These are phyloP conservation scores for Dinocampus coccinellae DNA, from an alignment of 2,888 invertebrate species.

Conservation along the genomic window DNA sequence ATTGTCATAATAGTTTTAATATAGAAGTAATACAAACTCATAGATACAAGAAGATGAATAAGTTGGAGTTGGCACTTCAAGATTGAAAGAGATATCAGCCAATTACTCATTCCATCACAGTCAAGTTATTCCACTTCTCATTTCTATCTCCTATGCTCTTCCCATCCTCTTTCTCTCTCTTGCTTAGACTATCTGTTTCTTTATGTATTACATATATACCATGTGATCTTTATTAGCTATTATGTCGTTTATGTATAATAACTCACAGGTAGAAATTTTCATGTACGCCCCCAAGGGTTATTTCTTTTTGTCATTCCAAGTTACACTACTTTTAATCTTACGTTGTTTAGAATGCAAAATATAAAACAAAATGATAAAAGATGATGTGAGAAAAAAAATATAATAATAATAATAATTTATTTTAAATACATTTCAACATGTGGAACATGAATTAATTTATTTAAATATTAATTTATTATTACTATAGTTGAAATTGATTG, in stretches of 20 bases:
- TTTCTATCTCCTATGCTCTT: no score
- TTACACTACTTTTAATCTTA: no score
- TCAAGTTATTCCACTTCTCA: background rate
- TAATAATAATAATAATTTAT: no score
- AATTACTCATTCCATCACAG: background rate
- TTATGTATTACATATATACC: no score
- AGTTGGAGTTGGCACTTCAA: background rate
- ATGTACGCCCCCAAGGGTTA: background rate
- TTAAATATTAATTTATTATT: no score
- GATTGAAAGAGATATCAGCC: constrained; percentile 7
- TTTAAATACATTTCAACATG: no score
- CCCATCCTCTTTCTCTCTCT: background rate
- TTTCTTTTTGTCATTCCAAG: background rate
- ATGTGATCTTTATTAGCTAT: background rate
- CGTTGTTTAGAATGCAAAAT: no score
- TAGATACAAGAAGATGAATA: background rate
- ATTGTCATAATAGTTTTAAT: background rate
- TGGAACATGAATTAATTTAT: no score
- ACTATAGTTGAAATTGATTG: no score
- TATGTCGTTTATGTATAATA: background rate
- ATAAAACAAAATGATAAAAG: no score
- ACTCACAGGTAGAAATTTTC: background rate
- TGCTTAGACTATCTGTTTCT: no score
- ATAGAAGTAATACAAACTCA: background rate
- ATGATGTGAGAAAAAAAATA: no score